Evolutionary conservation across 1,140 invertebrate species (phyloP).

Genomic region (Psix sp.): DNA sequence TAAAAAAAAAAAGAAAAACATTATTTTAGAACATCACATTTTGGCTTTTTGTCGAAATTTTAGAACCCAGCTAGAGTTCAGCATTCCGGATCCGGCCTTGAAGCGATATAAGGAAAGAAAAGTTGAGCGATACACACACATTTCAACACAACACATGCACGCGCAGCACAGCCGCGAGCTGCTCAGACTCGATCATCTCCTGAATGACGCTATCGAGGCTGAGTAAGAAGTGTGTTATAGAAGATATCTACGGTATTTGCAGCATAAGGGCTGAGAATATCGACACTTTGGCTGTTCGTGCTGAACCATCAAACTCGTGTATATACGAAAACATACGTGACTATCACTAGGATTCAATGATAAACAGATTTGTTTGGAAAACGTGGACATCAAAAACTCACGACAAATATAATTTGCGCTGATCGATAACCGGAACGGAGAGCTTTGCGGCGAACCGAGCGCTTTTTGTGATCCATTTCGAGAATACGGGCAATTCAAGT

Average conservation of each 20-base stretch:
- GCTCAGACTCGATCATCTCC: slow-evolving; percentile 54
- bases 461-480: neutral
- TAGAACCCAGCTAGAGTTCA: too few species aligned
- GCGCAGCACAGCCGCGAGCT: slow-evolving; percentile 26
- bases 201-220: slow-evolving; percentile 49
- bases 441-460: slow-evolving; percentile 1
- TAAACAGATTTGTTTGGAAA: slow-evolving; percentile 47
- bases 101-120: slow-evolving; percentile 31
- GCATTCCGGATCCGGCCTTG: slow-evolving; percentile 15
- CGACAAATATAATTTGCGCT: slow-evolving; percentile 26
- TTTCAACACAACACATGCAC: slow-evolving; percentile 10
- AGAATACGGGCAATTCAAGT: neutral
- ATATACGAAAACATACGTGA: slow-evolving; percentile 35
- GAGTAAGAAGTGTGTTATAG: slow-evolving; percentile 50
- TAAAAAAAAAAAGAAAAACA: too few species aligned
- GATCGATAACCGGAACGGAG: slow-evolving; percentile 7
- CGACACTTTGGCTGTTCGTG: slow-evolving; percentile 33
- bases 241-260: slow-evolving; percentile 40
- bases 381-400: slow-evolving; percentile 32
- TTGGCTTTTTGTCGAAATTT: too few species aligned
- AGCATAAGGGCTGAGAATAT: slow-evolving; percentile 40
- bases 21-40: too few species aligned
- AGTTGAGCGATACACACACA: neutral
- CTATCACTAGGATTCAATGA: slow-evolving; percentile 45
- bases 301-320: slow-evolving; percentile 47